Evolutionary conservation across 2,797 vertebrate genomes (phyloP).

Genomic region (Schizopygopsis malacanthus): DNA sequence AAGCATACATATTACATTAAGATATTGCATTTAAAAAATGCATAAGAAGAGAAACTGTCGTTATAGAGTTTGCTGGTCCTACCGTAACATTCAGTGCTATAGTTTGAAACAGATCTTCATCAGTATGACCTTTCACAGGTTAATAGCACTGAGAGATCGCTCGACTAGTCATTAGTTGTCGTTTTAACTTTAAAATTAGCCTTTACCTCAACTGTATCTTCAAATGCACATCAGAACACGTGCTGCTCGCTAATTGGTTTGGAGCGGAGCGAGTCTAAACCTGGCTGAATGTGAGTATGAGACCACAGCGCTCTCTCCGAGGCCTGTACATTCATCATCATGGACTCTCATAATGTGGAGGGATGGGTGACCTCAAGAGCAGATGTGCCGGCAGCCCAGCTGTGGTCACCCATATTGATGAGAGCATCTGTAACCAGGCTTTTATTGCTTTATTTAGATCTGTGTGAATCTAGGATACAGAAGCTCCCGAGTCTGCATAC

Average conservation of each 20-base stretch:
- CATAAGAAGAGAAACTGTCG: neutral
- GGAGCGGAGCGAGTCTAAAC: conserved; percentile 18
- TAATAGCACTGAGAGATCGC: neutral
- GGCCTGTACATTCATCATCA: conserved; percentile 76
- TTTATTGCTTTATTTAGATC: conserved; percentile 63
- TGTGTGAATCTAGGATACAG: conserved; percentile 54
- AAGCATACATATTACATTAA: neutral
- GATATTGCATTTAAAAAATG: neutral
- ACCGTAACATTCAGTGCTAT: neutral
- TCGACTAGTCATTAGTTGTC: conserved; percentile 11
- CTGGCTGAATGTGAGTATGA: conserved; percentile 58
- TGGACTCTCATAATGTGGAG: conserved; percentile 74
- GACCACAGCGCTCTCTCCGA: conserved; percentile 66
- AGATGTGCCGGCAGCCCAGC: conserved; percentile 74
- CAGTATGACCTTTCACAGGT: neutral
- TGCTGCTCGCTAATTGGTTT: conserved; percentile 36
- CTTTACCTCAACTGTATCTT: conserved; percentile 30
- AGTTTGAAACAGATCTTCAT: conserved; percentile 2
- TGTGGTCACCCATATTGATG: conserved; percentile 59
- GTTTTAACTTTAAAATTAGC: conserved; percentile 29
- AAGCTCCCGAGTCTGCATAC: conserved; percentile 15
- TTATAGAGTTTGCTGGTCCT: neutral
- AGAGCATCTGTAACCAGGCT: conserved; percentile 59
- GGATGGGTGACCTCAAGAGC: conserved; percentile 78
- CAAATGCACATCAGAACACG: conserved; percentile 33